Evolutionary conservation across 30 jellyfish, hydroid and myxozoan genomes (phyloP).

Genomic region (Cassiopea andromeda): DNA sequence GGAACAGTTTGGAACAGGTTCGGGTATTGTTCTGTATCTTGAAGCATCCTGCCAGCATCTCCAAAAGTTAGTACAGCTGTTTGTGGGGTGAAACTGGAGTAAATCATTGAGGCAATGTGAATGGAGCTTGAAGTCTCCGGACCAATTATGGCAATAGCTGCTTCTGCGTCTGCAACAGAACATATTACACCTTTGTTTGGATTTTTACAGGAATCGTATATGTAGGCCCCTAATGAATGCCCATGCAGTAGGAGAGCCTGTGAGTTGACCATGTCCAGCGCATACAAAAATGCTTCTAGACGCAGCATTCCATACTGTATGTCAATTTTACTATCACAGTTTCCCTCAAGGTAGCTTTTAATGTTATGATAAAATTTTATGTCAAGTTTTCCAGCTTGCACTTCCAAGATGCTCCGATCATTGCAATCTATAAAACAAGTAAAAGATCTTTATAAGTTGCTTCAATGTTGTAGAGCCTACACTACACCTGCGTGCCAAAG

Average conservation of each 20-base stretch:
- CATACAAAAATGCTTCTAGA: constrained; percentile 54
- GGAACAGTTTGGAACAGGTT: constrained; percentile 81
- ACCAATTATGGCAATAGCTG: constrained; percentile 29
- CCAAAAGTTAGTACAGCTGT: constrained; percentile 60
- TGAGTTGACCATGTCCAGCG: constrained; percentile 33
- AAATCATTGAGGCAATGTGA: constrained; percentile 32
- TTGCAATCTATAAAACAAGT: not conserved
- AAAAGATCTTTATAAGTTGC: not conserved
- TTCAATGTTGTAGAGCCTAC: too few relatives aligned
- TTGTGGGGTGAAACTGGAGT: constrained; percentile 30
- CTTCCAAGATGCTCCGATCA: not conserved
- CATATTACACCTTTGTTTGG: constrained; percentile 38
- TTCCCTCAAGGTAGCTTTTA: constrained; percentile 5
- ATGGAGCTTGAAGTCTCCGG: constrained; percentile 49
- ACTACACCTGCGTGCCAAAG: too few relatives aligned
- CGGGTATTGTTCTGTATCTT: constrained; percentile 38
- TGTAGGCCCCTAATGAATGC: constrained; percentile 24
- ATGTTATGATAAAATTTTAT: constrained; percentile 16
- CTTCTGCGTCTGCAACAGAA: not conserved
- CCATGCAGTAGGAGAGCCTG: constrained; percentile 1
- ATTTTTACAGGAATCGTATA: constrained; percentile 44
- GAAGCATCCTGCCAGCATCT: constrained; percentile 54
- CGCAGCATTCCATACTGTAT: constrained; percentile 65
- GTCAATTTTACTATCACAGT: constrained; percentile 25
- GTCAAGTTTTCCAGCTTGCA: not conserved